Percentiles rank a stretch among this genome's conserved stretches.
Conservation (phyloP, 2,113 vertebrate species). For the Ginglymostoma cirratum region DNA sequence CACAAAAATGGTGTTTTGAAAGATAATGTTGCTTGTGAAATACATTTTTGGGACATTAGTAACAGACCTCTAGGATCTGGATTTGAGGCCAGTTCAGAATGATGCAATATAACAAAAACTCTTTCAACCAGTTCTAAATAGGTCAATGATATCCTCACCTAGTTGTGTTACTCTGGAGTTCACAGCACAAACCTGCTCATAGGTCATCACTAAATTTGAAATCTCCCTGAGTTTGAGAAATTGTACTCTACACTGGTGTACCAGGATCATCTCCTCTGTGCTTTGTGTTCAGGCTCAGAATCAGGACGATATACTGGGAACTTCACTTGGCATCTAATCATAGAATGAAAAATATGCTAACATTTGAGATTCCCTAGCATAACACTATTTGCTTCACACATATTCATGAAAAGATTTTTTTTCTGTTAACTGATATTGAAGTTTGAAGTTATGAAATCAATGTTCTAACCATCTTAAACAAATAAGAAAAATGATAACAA, state of each 20-base stretch:
- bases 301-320: not conserved
- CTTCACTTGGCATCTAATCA: not conserved
- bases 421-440: not conserved
- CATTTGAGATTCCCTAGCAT: not conserved
- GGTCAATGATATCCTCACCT: not conserved
- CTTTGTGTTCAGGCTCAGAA: not conserved
- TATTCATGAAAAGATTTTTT: not conserved
- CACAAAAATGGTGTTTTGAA: not conserved
- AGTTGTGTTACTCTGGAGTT: not conserved
- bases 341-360: not conserved
- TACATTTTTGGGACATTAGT: not conserved
- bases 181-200: not conserved
- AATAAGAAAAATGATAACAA: not conserved
- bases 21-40: not conserved
- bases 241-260: not conserved
- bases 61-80: not conserved
- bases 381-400: slow-evolving; percentile 1
- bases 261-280: not conserved
- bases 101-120: not conserved
- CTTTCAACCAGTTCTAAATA: not conserved
- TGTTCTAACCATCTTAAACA: not conserved
- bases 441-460: not conserved
- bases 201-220: not conserved
- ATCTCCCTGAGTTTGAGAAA: not conserved
- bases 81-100: slow-evolving; percentile 11